These are phyloP conservation scores for Tenebrosternarchus preto DNA, from an alignment of 2,113 vertebrate genomes.

Conservation along the genomic window DNA sequence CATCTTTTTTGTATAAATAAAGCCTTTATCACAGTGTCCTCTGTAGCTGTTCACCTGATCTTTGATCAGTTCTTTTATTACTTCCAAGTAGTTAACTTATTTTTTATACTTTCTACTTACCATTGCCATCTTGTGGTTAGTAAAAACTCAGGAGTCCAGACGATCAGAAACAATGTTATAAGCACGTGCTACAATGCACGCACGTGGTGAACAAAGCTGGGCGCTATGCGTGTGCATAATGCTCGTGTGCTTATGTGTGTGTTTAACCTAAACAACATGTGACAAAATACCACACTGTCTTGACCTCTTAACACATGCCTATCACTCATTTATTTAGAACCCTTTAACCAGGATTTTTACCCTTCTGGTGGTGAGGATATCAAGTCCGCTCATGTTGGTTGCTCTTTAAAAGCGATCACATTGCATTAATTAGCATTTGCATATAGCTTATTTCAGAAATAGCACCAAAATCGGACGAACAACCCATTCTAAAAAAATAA, in stretches of 20 bases:
- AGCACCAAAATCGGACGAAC: too few species aligned
- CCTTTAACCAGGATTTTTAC: too few species aligned
- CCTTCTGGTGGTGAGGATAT: too few species aligned
- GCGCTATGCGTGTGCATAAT: too few species aligned
- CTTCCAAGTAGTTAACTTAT: background rate
- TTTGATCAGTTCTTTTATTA: too few species aligned
- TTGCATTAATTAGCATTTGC: too few species aligned
- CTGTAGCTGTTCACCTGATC: background rate
- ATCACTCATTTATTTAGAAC: too few species aligned
- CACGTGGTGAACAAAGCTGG: background rate
- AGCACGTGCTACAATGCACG: background rate
- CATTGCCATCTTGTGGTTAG: background rate
- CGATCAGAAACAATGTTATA: background rate
- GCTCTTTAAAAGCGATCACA: too few species aligned
- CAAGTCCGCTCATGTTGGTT: too few species aligned
- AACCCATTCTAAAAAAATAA: too few species aligned
- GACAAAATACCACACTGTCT: background rate
- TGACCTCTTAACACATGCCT: background rate
- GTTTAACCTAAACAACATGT: background rate
- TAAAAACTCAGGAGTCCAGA: background rate
- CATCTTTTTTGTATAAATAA: slow-evolving; percentile 31
- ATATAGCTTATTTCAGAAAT: too few species aligned
- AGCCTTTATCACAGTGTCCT: background rate
- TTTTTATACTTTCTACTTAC: background rate
- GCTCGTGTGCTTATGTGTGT: background rate